phyloP scores from a whole-genome alignment of 2,113 vertebrate genomes.

The Aphelocoma coerulescens region DNA sequence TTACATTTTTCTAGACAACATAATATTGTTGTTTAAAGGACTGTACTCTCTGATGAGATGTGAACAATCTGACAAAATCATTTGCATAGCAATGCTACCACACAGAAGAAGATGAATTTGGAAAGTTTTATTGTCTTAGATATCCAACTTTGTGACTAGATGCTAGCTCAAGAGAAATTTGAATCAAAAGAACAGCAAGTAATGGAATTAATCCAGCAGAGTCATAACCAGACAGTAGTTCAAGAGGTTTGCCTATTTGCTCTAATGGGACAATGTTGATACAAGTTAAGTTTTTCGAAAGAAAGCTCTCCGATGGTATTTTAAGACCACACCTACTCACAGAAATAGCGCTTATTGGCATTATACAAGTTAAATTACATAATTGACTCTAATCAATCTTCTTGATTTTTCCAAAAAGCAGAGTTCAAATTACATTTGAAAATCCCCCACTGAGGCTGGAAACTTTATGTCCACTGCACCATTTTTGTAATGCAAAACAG shows the following conservation, averaged over 20 bases:
- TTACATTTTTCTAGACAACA: neutral
- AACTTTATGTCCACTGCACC: neutral
- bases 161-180: neutral
- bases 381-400: neutral
- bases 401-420: neutral
- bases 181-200: neutral
- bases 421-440: slow-evolving; percentile 9
- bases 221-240: neutral
- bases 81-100: neutral
- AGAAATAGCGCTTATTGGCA: neutral
- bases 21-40: neutral
- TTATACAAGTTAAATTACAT: neutral
- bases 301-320: neutral
- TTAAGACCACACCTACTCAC: neutral
- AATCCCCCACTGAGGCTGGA: neutral
- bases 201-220: neutral
- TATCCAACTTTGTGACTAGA: neutral
- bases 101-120: neutral
- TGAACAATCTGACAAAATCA: neutral
- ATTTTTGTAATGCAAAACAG: slow-evolving; percentile 21
- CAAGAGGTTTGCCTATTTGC: neutral
- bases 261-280: neutral
- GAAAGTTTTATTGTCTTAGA: neutral
- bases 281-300: neutral
- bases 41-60: neutral